Base-by-base conservation (phyloP, 2,888 invertebrate species). In the Sarcophaga carnaria region DNA sequence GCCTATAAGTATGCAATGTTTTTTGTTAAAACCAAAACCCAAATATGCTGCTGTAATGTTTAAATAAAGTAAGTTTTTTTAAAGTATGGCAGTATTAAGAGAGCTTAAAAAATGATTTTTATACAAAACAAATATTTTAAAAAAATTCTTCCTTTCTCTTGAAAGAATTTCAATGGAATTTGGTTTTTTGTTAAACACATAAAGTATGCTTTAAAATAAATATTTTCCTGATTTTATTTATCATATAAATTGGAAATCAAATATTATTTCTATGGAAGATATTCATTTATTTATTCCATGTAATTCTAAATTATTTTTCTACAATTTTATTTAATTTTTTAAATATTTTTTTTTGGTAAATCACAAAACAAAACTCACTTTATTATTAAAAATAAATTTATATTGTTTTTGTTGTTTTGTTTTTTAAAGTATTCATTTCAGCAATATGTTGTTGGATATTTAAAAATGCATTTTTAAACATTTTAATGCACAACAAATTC, bases 381-480 rank as follows among this genome's bases (percentile, higher is more conserved):
- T 54, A 4, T 54, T 14, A 54, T 54, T 54, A 17, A 54, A 54
- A 54, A 2, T 54, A 54, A 54, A 54, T 54, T 54, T 54, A 17
- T 17, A 20, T 49, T 49, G 37, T 37, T 49, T 14, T 4, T 14
- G 14, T 49, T 49, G 49, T 49, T 49, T 54, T 54, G 4, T 54
- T 54, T 54, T 66, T 45, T n/a, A 67, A n/a, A 67, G 45, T 17
- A 54, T 54, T 17, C 27, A 60, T 12, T 77, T 64, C 14, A 49
- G 20, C 77, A 77, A 82, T 77, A 63, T 80, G 79, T 75, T 80
- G 75, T 75, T 22, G 17, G 60, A 60, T 80, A 75, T 80, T 84
- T 84, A 83, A 84, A 80, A 70, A 79, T 70, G 47, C 79, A 70
- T 84, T 79, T 75, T 64, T 10, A 37, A 84, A 75, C 37, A 37